A percentile compares a stretch with the other conserved stretches of the same genome.
phyloP scores from a whole-genome alignment of 1,140 invertebrate genomes.

The Bombus vancouverensis region DNA sequence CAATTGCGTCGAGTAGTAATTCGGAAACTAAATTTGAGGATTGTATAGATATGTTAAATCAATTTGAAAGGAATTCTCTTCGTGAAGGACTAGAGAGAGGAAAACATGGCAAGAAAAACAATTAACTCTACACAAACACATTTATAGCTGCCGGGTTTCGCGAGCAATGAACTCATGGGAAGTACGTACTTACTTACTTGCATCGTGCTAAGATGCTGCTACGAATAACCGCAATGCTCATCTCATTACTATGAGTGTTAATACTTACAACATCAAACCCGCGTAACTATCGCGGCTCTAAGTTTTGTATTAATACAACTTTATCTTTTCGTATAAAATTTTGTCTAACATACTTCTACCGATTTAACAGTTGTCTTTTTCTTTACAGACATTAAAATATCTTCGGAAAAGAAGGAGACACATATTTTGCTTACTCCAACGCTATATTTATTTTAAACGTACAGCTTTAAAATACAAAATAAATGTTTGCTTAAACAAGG shows the following conservation, averaged over 20 bases:
- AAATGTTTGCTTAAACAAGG: background rate
- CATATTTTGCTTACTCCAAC: background rate
- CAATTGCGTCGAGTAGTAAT: background rate
- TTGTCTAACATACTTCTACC: background rate
- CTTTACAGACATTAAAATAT: background rate
- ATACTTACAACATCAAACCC: background rate
- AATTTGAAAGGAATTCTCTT: background rate
- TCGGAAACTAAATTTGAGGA: background rate
- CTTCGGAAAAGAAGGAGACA: background rate
- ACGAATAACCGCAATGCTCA: background rate
- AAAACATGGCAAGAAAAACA: conserved; percentile 29
- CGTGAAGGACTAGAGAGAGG: background rate
- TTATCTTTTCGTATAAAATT: background rate
- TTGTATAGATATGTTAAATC: background rate
- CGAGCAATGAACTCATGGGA: conserved; percentile 48
- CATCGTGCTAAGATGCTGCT: conserved; percentile 11
- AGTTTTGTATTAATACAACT: background rate
- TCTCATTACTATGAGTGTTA: background rate
- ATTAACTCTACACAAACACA: conserved; percentile 37
- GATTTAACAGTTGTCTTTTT: background rate
- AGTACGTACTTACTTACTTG: background rate
- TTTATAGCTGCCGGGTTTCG: conserved; percentile 26
- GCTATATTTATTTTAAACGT: background rate
- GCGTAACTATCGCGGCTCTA: background rate
- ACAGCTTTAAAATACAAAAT: background rate